Percentiles rank a stretch among this genome's conserved stretches.
phyloP scores from a whole-genome alignment of 2,888 invertebrate genomes.

The Morpho deidamia region DNA sequence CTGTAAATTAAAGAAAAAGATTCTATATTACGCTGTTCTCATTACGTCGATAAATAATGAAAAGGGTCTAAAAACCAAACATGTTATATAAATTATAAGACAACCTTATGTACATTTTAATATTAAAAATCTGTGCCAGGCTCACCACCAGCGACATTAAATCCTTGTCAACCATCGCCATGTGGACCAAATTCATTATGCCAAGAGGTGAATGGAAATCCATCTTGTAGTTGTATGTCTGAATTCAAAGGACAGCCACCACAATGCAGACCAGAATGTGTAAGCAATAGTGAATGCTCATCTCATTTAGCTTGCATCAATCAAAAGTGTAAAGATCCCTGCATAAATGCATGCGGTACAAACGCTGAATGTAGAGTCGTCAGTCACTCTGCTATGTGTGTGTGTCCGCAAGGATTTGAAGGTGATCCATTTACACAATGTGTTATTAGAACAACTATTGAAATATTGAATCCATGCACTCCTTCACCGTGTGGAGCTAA shows the following conservation, averaged over 20 bases:
- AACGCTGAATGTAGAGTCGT: constrained; percentile 86
- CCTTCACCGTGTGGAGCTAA: constrained; percentile 86
- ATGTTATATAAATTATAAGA: too few species aligned
- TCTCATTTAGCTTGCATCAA: constrained; percentile 84
- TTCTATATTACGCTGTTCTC: too few species aligned
- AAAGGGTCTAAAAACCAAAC: too few species aligned
- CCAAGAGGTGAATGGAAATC: constrained; percentile 81
- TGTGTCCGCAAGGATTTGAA: constrained; percentile 29
- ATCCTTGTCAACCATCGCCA: constrained; percentile 87
- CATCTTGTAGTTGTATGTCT: constrained; percentile 86
- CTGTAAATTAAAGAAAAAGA: too few species aligned
- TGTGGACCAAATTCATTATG: constrained; percentile 90
- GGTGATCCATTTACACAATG: constrained; percentile 5
- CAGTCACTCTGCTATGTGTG: constrained; percentile 88
- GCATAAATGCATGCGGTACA: constrained; percentile 83
- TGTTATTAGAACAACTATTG: constrained; percentile 38
- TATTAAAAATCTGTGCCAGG: constrained; percentile 36
- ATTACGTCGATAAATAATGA: too few species aligned
- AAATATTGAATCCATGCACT: constrained; percentile 80
- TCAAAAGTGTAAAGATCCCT: constrained; percentile 86
- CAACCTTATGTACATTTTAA: too few species aligned
- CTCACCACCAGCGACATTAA: constrained; percentile 48
- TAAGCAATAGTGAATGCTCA: constrained; percentile 86
- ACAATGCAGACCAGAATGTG: constrained; percentile 88
- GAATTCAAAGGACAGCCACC: constrained; percentile 85